Evolutionary conservation across 1,140 invertebrate genomes (phyloP), one percentile per base, ranked within the genome.

Genomic region (Meloidogyne exigua): DNA sequence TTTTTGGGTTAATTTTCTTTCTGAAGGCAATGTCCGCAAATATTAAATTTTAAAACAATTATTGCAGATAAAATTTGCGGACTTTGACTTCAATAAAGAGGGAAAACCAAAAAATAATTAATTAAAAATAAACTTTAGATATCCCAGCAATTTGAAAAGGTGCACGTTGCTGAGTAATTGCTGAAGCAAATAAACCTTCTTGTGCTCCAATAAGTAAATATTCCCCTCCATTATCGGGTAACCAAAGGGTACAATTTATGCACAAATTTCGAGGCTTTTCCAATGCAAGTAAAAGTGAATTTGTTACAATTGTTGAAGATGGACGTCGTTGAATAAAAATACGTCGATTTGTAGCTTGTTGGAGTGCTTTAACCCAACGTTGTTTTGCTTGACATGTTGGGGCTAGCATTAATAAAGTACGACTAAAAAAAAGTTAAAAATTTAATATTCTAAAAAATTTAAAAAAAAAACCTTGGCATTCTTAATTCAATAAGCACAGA

Each of bases 331-430:
- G 78, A n/a, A 79, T 28, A 28, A 72, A 79, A 26, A 81, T 65
- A 23, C 78, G 78, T 13, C 77, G 78, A 76, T 72, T 80, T 21
- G 72, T 73, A 28, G 71, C 75, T 39, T 36, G 23, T 73, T 79
- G 78, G 12, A 79, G 23, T 32, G 78, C 36, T 28, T 76, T 11
- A 1, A 79, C 78, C 78, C 78, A 79, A 32, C 78, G 78, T 32
- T 81, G 69, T 76, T 79, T 79, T n/a, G 78, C 78, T 32, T 79
- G 78, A 10, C 25, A 44, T 3, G 78, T 79, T 21, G 78, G 78
- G 4, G 69, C 71, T 23, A 79, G 26, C 79, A 79, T 81, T 28
- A 72, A 80, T 78, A 79, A 76, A 23, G 44, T 72, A 57, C 36
- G 65, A 28, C 79, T 72, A 39, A 79, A 79, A 25, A 28, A 75